Conservation (phyloP, 1,140 invertebrate species). For the Batillaria attramentaria region DNA sequence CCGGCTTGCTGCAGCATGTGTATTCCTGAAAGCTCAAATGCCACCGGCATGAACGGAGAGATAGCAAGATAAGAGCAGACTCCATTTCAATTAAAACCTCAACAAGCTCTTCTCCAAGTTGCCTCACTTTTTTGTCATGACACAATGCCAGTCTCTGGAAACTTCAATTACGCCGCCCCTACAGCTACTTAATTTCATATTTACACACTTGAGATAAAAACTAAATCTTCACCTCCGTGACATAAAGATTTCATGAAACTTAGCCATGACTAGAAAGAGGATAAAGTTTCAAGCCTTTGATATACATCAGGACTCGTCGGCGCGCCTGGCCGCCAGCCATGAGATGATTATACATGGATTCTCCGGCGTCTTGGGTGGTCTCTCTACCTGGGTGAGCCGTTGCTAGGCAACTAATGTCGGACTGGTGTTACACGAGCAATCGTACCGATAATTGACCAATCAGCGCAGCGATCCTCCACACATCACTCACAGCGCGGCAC, state of each 20-base stretch:
- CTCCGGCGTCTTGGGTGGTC: slow-evolving; percentile 65
- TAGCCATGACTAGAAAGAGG: slow-evolving; percentile 27
- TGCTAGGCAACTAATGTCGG: slow-evolving; percentile 70
- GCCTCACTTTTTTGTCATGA: slow-evolving; percentile 6
- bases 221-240: slow-evolving; percentile 36
- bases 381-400: slow-evolving; percentile 68
- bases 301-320: slow-evolving; percentile 37
- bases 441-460: slow-evolving; percentile 65
- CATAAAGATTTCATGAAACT: slow-evolving; percentile 28
- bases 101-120: background rate
- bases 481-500: slow-evolving; percentile 64
- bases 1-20: no score
- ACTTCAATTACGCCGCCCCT: slow-evolving; percentile 29
- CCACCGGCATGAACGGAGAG: no score
- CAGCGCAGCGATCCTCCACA: slow-evolving; percentile 56
- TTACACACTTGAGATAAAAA: slow-evolving; percentile 37
- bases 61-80: slow-evolving; percentile 6
- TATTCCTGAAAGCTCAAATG: no score
- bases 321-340: slow-evolving; percentile 33
- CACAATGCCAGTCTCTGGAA: slow-evolving; percentile 8
- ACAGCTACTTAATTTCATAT: slow-evolving; percentile 28
- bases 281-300: slow-evolving; percentile 39
- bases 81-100: slow-evolving; percentile 15
- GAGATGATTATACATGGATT: slow-evolving; percentile 32
- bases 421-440: slow-evolving; percentile 65